Evolutionary conservation across 2,797 vertebrate genomes (phyloP).

Genomic region (Agapornis canus): DNA sequence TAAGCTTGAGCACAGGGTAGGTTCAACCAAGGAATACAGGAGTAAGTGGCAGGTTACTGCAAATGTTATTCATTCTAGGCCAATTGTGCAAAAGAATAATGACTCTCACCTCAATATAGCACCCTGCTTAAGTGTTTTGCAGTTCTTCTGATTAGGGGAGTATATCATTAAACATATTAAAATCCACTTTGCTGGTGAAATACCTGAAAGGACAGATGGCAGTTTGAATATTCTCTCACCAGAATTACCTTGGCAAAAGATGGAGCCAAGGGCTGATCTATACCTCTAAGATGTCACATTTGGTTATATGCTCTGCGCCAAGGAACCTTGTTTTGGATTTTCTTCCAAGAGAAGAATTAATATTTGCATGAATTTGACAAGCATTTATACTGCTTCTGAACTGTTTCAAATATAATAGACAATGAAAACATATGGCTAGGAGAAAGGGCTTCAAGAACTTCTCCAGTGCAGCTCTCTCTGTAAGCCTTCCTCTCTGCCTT

Average conservation of each 20-base stretch:
- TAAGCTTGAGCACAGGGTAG: background rate
- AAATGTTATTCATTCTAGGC: background rate
- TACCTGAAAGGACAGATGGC: background rate
- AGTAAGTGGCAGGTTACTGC: background rate
- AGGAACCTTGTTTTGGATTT: background rate
- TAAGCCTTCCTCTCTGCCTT: background rate
- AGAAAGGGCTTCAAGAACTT: background rate
- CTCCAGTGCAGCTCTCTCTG: background rate
- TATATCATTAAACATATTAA: background rate
- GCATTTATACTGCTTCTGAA: background rate
- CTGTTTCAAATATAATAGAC: background rate
- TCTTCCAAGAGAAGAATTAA: background rate
- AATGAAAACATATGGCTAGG: background rate
- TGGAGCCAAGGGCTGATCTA: background rate
- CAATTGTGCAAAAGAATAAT: background rate
- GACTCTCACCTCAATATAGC: background rate
- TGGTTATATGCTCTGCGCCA: background rate
- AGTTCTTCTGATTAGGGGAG: background rate
- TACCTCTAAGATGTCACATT: background rate
- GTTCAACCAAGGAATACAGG: background rate
- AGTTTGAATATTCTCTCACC: background rate
- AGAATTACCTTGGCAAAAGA: background rate
- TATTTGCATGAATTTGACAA: background rate
- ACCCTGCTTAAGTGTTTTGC: background rate
- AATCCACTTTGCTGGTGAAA: background rate